A percentile compares a stretch with the other conserved stretches of the same genome.
phyloP scores from a whole-genome alignment of 2,888 invertebrate species.

The Napeogenes inachia region DNA sequence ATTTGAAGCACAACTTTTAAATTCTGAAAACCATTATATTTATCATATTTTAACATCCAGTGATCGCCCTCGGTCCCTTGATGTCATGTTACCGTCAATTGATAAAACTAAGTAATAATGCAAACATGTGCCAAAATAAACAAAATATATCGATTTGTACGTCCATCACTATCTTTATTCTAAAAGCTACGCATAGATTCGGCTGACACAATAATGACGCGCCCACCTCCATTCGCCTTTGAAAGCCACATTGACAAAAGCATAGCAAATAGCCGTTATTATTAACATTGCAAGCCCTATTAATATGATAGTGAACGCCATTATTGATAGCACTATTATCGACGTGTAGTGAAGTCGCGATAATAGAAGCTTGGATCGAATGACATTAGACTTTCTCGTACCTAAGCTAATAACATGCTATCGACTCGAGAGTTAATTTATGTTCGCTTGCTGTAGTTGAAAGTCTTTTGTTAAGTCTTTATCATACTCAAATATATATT shows the following conservation, averaged over 20 bases:
- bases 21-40: too few relatives aligned
- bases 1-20: too few relatives aligned
- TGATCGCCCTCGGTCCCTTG: too few relatives aligned
- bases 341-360: constrained; percentile 19
- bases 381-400: constrained; percentile 12
- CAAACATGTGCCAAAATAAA: constrained; percentile 9
- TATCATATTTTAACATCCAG: too few relatives aligned
- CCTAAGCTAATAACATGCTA: constrained; percentile 7
- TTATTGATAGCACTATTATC: constrained; percentile 42
- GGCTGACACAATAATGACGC: constrained; percentile 61
- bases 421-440: constrained; percentile 3
- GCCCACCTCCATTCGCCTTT: constrained; percentile 67
- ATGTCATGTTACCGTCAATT: too few relatives aligned
- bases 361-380: constrained; percentile 18
- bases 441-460: not conserved
- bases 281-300: constrained; percentile 53
- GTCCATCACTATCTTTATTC: constrained; percentile 42
- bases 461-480: too few relatives aligned
- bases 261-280: constrained; percentile 71
- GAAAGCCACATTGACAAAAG: constrained; percentile 68
- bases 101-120: not conserved
- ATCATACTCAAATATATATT: too few relatives aligned
- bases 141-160: constrained; percentile 31
- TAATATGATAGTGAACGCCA: constrained; percentile 53
- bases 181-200: constrained; percentile 46